Evolutionary conservation across 2,888 invertebrate genomes (phyloP).

Genomic region (Electrophaes corylata): DNA sequence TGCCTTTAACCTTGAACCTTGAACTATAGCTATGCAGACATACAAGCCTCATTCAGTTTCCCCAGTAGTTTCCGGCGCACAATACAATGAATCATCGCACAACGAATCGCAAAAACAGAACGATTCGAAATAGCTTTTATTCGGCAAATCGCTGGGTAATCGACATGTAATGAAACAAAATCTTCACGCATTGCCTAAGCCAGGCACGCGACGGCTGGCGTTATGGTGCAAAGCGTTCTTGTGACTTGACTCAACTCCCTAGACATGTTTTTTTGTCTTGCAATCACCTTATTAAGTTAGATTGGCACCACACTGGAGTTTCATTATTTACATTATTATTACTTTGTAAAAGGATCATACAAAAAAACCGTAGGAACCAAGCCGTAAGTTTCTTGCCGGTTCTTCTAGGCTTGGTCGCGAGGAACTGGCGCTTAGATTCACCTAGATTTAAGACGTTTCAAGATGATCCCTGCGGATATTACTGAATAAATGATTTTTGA

Average conservation of each 20-base stretch:
- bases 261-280: neutral
- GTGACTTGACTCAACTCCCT: neutral
- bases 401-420: too few relatives aligned
- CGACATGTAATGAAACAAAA: conserved; percentile 11
- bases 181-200: conserved; percentile 23
- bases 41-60: neutral
- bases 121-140: conserved; percentile 7
- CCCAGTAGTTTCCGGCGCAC: neutral
- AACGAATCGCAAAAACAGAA: conserved; percentile 4
- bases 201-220: conserved; percentile 22
- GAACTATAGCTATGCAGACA: neutral
- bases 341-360: too few relatives aligned
- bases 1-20: too few relatives aligned
- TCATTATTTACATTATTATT: too few relatives aligned
- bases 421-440: too few relatives aligned
- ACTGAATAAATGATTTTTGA: too few relatives aligned
- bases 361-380: too few relatives aligned
- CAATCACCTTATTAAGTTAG: too few relatives aligned
- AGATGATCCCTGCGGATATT: too few relatives aligned
- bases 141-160: conserved; percentile 11
- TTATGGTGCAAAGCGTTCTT: neutral
- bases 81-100: neutral
- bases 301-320: too few relatives aligned
- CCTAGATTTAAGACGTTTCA: too few relatives aligned
- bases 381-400: too few relatives aligned